Evolutionary conservation across 2,797 vertebrate genomes (phyloP), one percentile per base, ranked within the genome.

Genomic region (Hydrophis major): DNA sequence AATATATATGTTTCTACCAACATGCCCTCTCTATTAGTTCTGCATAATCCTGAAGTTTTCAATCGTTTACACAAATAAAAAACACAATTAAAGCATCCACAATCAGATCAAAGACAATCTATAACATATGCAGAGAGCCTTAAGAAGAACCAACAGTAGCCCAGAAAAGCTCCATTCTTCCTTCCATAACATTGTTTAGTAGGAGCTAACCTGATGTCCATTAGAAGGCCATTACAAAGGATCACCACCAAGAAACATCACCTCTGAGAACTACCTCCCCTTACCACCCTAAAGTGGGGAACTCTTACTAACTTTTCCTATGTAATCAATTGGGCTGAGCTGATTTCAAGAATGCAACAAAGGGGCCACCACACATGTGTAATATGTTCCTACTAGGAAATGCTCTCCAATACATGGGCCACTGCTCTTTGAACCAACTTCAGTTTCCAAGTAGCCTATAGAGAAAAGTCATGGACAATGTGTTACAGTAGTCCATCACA

Each of bases 1-100:
- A 90, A 28, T 6, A 50, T 50, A 87, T 0, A 0, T 1, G 61
- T 66, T 32, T 0, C 55, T 20, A 47, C 69, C 37, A 89, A 0
- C 32, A 90, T 90, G 28, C 86, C 60, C 66, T 61, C 4, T 66
- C 28, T 32, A 69, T 69, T 69, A 16, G n/a, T 69, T 14, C 66
- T 32, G 66, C 14, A 32, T 16, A 69, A 32, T 69, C n/a, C n/a
- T 32, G n/a, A 69, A 69, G 16, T 69, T 66, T n/a, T 66, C n/a
- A 14, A 16, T 69, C 6, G n/a, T 18, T 69, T 14, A 69, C 66
- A 69, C 28, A 69, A 6, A 69, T 69, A 18, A 16, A 69, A 69
- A 32, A 69, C n/a, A 69, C 66, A 69, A 66, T 12, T n/a, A 66
- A 69, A 69, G 14, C n/a, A 69, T 69, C 66, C 66, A 32, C n/a